These are phyloP conservation scores for Acipenser oxyrinchus DNA, from an alignment of 2,797 vertebrate genomes.

Conservation along the genomic window DNA sequence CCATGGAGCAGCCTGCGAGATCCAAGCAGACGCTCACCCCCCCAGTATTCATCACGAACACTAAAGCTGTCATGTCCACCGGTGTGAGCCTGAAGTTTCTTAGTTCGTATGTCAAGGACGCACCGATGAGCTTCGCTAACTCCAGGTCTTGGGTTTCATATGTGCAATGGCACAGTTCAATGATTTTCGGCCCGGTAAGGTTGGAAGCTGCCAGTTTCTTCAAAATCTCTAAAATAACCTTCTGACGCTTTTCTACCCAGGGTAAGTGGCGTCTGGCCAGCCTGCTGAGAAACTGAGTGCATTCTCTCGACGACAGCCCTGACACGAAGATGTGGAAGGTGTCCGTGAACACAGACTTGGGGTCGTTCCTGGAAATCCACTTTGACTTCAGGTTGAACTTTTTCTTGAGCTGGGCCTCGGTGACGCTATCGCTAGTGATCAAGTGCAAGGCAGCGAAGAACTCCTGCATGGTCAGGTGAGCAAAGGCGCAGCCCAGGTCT, in stretches of 20 bases:
- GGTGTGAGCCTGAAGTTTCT: conserved; percentile 69
- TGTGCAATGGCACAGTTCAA: conserved; percentile 73
- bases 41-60: conserved; percentile 58
- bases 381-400: conserved; percentile 60
- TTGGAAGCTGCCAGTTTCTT: conserved; percentile 47
- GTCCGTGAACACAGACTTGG: conserved; percentile 61
- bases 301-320: conserved; percentile 65
- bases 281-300: conserved; percentile 51
- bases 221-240: conserved; percentile 50
- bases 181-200: conserved; percentile 76
- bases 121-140: conserved; percentile 50
- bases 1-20: conserved; percentile 75
- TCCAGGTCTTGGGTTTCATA: conserved; percentile 65
- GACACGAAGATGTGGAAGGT: conserved; percentile 72
- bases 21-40: conserved; percentile 51
- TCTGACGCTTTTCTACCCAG: conserved; percentile 60
- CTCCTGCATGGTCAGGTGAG: conserved; percentile 80
- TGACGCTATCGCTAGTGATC: conserved; percentile 61
- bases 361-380: conserved; percentile 67
- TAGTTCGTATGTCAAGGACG: conserved; percentile 59
- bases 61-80: conserved; percentile 65
- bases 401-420: conserved; percentile 42
- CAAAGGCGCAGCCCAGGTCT: conserved; percentile 61
- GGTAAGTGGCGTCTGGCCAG: conserved; percentile 38
- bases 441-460: conserved; percentile 78